Evolutionary conservation across 2,888 invertebrate genomes (phyloP), one percentile per base, ranked within the genome.

Genomic region (Ichneumoninae sp.): DNA sequence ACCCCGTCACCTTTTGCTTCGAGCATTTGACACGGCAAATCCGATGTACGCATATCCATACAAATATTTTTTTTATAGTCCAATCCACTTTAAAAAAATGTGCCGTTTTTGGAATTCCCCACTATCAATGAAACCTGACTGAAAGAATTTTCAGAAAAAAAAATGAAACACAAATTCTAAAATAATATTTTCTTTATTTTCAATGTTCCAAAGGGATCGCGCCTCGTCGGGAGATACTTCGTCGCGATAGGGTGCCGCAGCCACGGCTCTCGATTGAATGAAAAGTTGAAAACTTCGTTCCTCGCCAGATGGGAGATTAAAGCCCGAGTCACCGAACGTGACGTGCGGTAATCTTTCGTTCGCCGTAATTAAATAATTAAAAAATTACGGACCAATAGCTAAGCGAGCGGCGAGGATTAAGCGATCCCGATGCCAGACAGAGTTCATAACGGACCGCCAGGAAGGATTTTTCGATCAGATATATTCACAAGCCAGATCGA

Each of bases 391-490:
- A 2, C 10, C 63, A 16, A 47, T 76, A 77, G 76, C 81, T 71
- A 54, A 73, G 50, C 47, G 65, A 80, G 47, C 13, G 36, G 22
- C 13, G 60, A 68, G 71, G 66, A 22, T 66, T 70, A 74, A 74
- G 63, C 60, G 63, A 26, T 60, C 47, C n/a, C 40, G 44, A 60
- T 73, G 26, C 60, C 30, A 4, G 44, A 33, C 44, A 7, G 44
- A 30, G 47, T 47, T 33, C 16, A 63, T 40, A 57, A 16, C 19
- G 30, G 13, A 30, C 16, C 40, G 40, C 57, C 22, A 6, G 54
- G 60, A 70, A 54, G 44, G 44, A 63, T 68, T 71, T 44, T 44
- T 79, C 63, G 60, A 81, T 83, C 83, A 80, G 83, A 77, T 83
- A 83, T n/a, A 30, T 8, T 22, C 26, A 26, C 4, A 57, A 57